Evolutionary conservation across 2,888 invertebrate species (phyloP).

Genomic region (Stenchaetothrips biformis): DNA sequence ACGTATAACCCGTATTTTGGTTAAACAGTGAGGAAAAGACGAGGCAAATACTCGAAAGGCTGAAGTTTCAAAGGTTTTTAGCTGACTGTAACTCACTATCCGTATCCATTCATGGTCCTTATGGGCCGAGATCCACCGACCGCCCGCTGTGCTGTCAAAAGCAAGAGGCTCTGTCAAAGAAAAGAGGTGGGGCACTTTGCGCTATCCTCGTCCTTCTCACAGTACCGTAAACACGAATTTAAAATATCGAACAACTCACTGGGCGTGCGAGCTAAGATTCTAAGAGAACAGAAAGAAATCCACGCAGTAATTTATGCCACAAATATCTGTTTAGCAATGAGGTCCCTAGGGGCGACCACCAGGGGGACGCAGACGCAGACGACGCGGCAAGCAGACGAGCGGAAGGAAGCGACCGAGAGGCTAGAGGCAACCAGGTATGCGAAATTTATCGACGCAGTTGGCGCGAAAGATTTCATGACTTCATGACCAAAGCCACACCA

Average conservation of each 20-base stretch:
- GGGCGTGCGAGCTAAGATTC: neutral
- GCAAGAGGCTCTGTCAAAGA: neutral
- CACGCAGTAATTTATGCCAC: neutral
- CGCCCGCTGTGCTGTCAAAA: neutral
- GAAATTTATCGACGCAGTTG: no score
- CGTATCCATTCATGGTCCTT: slow-evolving; percentile 20
- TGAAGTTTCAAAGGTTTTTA: neutral
- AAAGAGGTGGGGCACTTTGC: neutral
- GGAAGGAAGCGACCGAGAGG: no score
- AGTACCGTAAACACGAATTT: neutral
- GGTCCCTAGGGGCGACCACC: neutral
- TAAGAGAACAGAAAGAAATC: neutral
- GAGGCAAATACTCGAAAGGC: neutral
- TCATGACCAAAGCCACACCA: no score
- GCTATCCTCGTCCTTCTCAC: neutral
- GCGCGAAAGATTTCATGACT: no score
- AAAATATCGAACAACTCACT: neutral
- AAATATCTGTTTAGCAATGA: neutral
- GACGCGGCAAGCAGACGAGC: neutral
- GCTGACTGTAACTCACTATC: neutral
- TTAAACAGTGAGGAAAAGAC: neutral
- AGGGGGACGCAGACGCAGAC: neutral
- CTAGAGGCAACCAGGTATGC: no score
- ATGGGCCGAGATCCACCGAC: neutral
- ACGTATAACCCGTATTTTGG: neutral